Evolutionary conservation across 2,113 vertebrate species (phyloP).

Genomic region (Semicossyphus pulcher): DNA sequence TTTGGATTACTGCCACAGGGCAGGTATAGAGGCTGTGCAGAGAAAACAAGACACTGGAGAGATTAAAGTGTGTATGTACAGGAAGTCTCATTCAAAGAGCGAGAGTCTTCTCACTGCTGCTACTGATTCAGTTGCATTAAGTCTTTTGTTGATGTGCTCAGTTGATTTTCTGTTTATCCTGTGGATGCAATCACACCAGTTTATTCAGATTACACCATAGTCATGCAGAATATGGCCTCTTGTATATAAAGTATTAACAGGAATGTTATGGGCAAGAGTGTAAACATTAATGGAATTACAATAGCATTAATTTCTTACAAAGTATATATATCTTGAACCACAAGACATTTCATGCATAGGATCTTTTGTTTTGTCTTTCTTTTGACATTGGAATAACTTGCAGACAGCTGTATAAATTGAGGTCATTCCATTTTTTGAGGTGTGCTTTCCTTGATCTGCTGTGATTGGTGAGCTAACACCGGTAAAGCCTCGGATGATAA

Average conservation of each 20-base stretch:
- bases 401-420: conserved; percentile 77
- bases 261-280: conserved; percentile 67
- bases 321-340: conserved; percentile 79
- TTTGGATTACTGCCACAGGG: conserved; percentile 38
- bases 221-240: conserved; percentile 76
- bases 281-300: conserved; percentile 76
- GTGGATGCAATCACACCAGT: conserved; percentile 50
- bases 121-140: conserved; percentile 32
- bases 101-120: conserved; percentile 38
- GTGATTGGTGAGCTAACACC: conserved; percentile 65
- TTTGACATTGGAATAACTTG: conserved; percentile 70
- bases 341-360: conserved; percentile 85
- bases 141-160: conserved; percentile 50
- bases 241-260: conserved; percentile 60
- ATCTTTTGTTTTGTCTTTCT: conserved; percentile 64
- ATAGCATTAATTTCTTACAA: conserved; percentile 71
- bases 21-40: conserved; percentile 39
- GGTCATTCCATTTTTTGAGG: conserved; percentile 78
- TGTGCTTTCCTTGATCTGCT: conserved; percentile 81
- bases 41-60: conserved; percentile 51
- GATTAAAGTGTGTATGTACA: conserved; percentile 33
- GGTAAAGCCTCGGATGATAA: conserved; percentile 65
- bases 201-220: conserved; percentile 61
- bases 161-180: conserved; percentile 42
- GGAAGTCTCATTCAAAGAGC: conserved; percentile 23